phyloP scores from a whole-genome alignment of 2,113 vertebrate species.

The Chionodraco myersi region DNA sequence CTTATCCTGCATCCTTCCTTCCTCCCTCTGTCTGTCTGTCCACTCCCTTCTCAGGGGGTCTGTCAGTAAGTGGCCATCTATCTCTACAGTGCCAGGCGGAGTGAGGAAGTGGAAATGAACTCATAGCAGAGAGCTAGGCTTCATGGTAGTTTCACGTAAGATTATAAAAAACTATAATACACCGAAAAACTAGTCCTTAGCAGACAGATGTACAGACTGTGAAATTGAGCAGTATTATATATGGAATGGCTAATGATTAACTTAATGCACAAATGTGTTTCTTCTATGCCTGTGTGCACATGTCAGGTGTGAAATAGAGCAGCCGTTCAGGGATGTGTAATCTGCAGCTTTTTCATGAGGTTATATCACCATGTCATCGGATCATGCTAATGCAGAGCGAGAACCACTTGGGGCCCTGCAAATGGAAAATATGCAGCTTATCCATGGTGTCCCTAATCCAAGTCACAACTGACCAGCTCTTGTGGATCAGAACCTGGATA shows the following conservation, averaged over 20 bases:
- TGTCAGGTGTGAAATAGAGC: conserved; percentile 11
- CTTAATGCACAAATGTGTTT: conserved; percentile 6
- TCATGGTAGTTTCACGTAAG: background rate
- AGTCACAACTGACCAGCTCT: conserved; percentile 43
- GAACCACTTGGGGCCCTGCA: conserved; percentile 34
- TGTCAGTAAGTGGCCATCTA: conserved; percentile 36
- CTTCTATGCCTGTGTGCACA: background rate
- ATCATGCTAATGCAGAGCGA: conserved; percentile 56
- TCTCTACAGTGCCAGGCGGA: conserved; percentile 36
- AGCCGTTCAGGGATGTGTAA: conserved; percentile 23
- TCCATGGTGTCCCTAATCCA: conserved; percentile 68
- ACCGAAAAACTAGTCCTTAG: background rate
- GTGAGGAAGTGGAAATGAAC: conserved; percentile 52
- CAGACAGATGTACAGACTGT: background rate
- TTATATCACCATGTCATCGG: conserved; percentile 47
- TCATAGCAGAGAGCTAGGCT: conserved; percentile 7
- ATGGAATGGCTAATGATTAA: conserved; percentile 2
- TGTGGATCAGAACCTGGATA: conserved; percentile 27
- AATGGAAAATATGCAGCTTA: conserved; percentile 66
- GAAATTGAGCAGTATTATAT: background rate
- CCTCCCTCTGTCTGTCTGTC: conserved; percentile 58
- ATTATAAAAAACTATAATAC: conserved; percentile 4
- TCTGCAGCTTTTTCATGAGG: conserved; percentile 19
- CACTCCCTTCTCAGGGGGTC: conserved; percentile 44
- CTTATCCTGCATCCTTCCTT: conserved; percentile 63